Evolutionary conservation across 2,888 invertebrate genomes (phyloP).

Genomic region (Tanytarsus gracilentus): DNA sequence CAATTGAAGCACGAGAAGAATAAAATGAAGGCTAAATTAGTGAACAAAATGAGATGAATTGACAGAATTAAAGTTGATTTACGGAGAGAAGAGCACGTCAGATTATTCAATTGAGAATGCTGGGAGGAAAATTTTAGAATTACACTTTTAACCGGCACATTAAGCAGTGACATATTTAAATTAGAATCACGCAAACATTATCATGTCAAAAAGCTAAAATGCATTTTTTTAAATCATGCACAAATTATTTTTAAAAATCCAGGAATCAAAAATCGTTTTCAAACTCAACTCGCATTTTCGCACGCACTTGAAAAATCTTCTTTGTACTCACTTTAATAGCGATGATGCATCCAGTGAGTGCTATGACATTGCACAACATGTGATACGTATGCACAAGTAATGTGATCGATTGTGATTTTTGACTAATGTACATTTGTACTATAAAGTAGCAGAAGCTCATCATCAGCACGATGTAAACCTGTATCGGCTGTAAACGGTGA

Average conservation of each 20-base stretch:
- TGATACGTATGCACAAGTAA: conserved; percentile 89
- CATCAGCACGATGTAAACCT: conserved; percentile 61
- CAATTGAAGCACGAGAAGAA: no score
- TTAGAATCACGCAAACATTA: no score
- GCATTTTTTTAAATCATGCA: no score
- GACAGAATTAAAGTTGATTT: no score
- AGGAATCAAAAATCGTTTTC: background rate
- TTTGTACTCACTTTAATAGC: conserved; percentile 60
- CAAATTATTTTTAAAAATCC: background rate
- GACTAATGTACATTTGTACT: conserved; percentile 74
- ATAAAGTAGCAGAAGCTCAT: conserved; percentile 68
- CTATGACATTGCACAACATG: conserved; percentile 86
- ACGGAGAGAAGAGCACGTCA: no score
- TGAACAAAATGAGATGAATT: no score
- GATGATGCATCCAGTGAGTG: conserved; percentile 68
- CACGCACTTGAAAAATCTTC: background rate
- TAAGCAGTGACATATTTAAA: no score
- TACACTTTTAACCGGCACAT: no score
- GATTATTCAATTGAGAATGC: no score
- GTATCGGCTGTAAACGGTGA: conserved; percentile 62
- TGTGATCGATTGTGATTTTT: conserved; percentile 84
- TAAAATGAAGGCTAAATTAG: no score
- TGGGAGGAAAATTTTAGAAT: no score
- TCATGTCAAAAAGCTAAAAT: no score
- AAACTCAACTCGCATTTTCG: background rate